Conservation (phyloP, 2,797 vertebrate genomes). For the Brotula barbata region DNA sequence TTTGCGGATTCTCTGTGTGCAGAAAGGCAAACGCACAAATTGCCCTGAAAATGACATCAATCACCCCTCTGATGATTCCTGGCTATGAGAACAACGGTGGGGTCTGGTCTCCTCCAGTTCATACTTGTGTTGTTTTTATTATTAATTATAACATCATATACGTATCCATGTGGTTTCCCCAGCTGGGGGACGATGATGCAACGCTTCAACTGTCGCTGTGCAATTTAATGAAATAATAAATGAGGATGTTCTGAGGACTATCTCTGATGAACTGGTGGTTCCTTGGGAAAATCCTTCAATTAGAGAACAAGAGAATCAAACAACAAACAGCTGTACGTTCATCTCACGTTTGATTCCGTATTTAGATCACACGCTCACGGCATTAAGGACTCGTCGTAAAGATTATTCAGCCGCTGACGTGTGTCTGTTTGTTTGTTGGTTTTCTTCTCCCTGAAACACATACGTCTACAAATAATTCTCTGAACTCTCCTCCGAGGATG, state of each 20-base stretch:
- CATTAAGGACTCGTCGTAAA: too few species aligned
- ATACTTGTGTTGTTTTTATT: slow-evolving; percentile 16
- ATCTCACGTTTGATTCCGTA: background rate
- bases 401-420: slow-evolving; percentile 19
- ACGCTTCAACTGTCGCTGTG: slow-evolving; percentile 17
- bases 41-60: background rate
- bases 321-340: background rate
- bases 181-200: slow-evolving; percentile 34
- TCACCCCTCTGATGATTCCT: background rate
- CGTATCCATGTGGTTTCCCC: too few species aligned
- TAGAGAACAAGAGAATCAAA: slow-evolving; percentile 30
- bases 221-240: slow-evolving; percentile 57
- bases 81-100: background rate
- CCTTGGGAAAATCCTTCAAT: slow-evolving; percentile 30
- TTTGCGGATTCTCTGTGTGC: background rate
- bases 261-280: slow-evolving; percentile 33
- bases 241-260: slow-evolving; percentile 43
- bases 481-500: background rate
- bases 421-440: too few species aligned
- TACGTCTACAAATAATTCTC: slow-evolving; percentile 21
- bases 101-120: background rate
- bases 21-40: slow-evolving; percentile 11
- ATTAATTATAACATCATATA: slow-evolving; percentile 6
- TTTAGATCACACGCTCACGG: background rate
- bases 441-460: slow-evolving; percentile 10